Evolutionary conservation across 2,888 invertebrate genomes (phyloP).

Genomic region (Bursaphelenchus okinawaensis): DNA sequence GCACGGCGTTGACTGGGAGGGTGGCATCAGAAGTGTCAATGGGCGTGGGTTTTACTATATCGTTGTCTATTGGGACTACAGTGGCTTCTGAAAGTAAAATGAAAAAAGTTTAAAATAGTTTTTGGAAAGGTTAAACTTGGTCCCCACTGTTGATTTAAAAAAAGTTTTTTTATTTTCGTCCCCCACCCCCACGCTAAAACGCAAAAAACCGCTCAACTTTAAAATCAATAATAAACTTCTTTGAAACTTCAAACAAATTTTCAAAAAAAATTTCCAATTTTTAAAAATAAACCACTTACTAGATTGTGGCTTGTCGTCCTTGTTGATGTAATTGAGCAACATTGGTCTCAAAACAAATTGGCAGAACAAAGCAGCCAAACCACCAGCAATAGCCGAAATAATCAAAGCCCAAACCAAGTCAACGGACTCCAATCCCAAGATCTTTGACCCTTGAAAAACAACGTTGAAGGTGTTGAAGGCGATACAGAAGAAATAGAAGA

Average conservation of each 20-base stretch:
- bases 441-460: slow-evolving; percentile 74
- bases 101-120: background rate
- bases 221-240: too few relatives aligned
- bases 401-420: slow-evolving; percentile 77
- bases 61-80: background rate
- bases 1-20: background rate
- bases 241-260: too few relatives aligned
- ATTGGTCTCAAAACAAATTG: slow-evolving; percentile 34
- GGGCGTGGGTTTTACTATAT: background rate
- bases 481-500: slow-evolving; percentile 86
- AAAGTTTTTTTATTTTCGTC: too few relatives aligned
- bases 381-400: slow-evolving; percentile 69
- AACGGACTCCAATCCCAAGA: slow-evolving; percentile 79
- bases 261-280: too few relatives aligned
- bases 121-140: too few relatives aligned
- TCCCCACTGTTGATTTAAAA: too few relatives aligned
- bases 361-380: slow-evolving; percentile 60
- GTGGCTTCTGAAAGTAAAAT: background rate
- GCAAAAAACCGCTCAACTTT: too few relatives aligned
- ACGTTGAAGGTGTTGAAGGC: slow-evolving; percentile 88
- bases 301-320: background rate
- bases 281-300: too few relatives aligned
- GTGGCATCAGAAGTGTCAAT: too few relatives aligned
- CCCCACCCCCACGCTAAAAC: too few relatives aligned
- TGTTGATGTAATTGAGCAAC: slow-evolving; percentile 6